These are phyloP conservation scores for Perdix hodgsoniae DNA, from an alignment of 2,797 vertebrate genomes.

Conservation along the genomic window DNA sequence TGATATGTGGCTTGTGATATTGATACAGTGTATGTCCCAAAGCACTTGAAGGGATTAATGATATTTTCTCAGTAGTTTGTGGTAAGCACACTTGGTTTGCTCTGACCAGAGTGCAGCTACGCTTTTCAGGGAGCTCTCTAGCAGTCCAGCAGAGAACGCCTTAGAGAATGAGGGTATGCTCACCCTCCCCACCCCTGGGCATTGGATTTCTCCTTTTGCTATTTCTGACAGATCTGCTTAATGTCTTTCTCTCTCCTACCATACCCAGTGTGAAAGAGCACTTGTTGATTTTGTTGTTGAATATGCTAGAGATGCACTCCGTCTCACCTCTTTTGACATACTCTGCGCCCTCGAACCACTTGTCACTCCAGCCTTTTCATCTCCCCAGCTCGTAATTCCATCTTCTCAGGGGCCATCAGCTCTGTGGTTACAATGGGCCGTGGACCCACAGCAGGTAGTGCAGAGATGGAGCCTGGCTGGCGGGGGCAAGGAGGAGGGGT, in stretches of 20 bases:
- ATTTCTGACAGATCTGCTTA: background rate
- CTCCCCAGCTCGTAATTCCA: background rate
- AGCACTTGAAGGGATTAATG: background rate
- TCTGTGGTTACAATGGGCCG: rapidly evolving
- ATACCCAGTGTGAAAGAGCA: background rate
- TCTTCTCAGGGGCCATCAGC: background rate
- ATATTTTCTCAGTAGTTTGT: background rate
- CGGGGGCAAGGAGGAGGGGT: background rate
- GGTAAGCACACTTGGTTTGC: rapidly evolving
- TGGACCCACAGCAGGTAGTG: rapidly evolving
- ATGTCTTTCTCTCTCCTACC: background rate
- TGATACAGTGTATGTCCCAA: background rate
- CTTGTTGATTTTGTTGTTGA: background rate
- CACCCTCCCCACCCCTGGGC: background rate
- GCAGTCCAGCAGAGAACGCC: background rate
- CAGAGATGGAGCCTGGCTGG: rapidly evolving
- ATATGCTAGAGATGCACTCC: background rate
- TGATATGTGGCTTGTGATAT: slow-evolving; percentile 8
- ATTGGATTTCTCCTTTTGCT: background rate
- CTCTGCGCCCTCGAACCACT: background rate
- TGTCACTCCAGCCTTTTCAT: background rate
- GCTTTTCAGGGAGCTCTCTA: background rate
- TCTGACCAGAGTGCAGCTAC: background rate
- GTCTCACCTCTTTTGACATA: background rate
- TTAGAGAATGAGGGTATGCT: background rate